A percentile compares a stretch with the other conserved stretches of the same genome.
These are phyloP conservation scores for Axinella damicornis DNA, from an alignment of 37 sponge, comb jelly and placozoan species.

Conservation along the genomic window DNA sequence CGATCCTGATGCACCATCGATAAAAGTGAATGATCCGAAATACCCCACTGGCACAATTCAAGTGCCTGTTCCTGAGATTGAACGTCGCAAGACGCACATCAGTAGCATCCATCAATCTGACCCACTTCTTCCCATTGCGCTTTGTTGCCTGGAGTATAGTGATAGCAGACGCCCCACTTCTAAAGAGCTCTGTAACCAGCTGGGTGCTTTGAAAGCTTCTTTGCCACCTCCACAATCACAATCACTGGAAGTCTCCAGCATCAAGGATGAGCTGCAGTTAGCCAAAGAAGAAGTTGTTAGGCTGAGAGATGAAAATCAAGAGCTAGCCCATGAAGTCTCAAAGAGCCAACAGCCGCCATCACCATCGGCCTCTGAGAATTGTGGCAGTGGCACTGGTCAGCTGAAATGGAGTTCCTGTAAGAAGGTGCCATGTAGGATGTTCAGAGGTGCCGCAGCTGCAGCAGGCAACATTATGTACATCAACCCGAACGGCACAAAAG, in stretches of 20 bases:
- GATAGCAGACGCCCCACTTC: neutral
- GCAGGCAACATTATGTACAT: neutral
- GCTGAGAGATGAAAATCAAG: neutral
- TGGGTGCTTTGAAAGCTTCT: neutral
- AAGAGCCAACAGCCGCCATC: too few relatives aligned
- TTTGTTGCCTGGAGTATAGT: conserved; percentile 15
- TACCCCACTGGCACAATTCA: neutral
- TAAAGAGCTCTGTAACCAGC: neutral
- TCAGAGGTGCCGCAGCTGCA: neutral
- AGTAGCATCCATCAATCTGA: neutral
- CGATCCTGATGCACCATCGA: neutral
- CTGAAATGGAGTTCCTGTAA: neutral
- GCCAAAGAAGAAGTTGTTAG: neutral
- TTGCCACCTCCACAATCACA: neutral
- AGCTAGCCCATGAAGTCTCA: neutral
- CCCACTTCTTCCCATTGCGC: conserved; percentile 8
- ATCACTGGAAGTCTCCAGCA: too few relatives aligned
- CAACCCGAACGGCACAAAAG: neutral
- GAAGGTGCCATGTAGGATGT: neutral
- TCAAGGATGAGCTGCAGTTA: neutral
- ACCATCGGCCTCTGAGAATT: too few relatives aligned
- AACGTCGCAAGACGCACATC: neutral
- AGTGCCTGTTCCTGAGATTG: conserved; percentile 16
- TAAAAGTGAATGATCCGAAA: neutral
- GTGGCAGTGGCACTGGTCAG: too few relatives aligned